phyloP scores from a whole-genome alignment of 2,888 invertebrate species.

The Mimachlamys varia region DNA sequence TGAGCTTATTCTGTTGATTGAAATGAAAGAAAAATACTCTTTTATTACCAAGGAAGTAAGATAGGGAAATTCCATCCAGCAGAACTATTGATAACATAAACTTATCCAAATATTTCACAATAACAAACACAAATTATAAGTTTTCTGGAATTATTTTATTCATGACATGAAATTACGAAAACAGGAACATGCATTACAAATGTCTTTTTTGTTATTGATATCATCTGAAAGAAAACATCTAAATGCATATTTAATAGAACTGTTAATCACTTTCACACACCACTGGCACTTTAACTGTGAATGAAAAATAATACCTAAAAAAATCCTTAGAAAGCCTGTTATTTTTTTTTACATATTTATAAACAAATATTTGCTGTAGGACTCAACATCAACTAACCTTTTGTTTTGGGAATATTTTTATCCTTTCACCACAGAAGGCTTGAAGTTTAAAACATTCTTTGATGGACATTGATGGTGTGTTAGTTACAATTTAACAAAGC shows the following conservation, averaged over 20 bases:
- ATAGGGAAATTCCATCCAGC: no score
- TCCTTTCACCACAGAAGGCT: no score
- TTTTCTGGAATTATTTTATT: background rate
- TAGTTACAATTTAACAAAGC: no score
- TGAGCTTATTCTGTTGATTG: no score
- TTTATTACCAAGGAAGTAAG: no score
- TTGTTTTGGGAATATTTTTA: no score
- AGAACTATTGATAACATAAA: no score
- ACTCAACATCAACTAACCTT: no score
- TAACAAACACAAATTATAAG: background rate
- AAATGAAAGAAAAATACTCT: no score
- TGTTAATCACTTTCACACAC: background rate
- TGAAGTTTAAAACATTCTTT: no score
- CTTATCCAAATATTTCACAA: no score
- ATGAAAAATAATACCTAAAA: background rate
- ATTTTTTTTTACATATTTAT: background rate
- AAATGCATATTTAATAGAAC: background rate
- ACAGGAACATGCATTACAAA: conserved; percentile 18
- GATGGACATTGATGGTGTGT: no score
- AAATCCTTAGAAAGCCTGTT: background rate
- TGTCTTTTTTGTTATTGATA: background rate
- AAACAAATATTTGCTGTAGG: background rate
- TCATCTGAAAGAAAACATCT: background rate
- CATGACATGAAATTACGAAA: background rate
- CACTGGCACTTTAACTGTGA: background rate